phyloP scores from a whole-genome alignment of 2,888 invertebrate species.

The Heliothis peltigera region DNA sequence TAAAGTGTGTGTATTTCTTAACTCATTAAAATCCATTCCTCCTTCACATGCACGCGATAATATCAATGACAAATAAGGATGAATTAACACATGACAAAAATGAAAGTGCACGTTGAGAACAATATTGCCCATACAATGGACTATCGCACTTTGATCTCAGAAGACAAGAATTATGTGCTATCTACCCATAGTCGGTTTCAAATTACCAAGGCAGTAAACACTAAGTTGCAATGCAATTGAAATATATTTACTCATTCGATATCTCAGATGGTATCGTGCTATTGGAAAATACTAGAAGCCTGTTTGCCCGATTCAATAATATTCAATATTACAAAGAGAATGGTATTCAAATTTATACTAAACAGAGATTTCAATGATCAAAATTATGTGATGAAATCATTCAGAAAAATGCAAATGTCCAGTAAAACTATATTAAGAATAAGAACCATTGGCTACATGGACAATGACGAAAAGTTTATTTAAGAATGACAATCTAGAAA shows the following conservation, averaged over 20 bases:
- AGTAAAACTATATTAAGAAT: neutral
- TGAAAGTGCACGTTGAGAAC: constrained; percentile 43
- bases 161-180: constrained; percentile 25
- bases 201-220: constrained; percentile 18
- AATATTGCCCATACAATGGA: constrained; percentile 30
- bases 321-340: neutral
- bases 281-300: neutral
- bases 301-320: neutral
- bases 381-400: neutral
- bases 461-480: constrained; percentile 10
- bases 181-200: constrained; percentile 20
- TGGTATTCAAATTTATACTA: neutral
- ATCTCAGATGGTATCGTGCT: constrained; percentile 11
- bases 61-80: constrained; percentile 30
- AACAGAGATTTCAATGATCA: neutral
- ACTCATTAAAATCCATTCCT: constrained; percentile 19
- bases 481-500: constrained; percentile 2
- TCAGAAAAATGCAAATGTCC: constrained; percentile 3
- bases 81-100: constrained; percentile 51
- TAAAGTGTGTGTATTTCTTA: neutral
- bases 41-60: constrained; percentile 47
- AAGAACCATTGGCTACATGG: neutral
- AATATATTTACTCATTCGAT: constrained; percentile 25
- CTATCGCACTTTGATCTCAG: constrained; percentile 22
- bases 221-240: constrained; percentile 11